Conservation (phyloP, 2,797 vertebrate genomes). For the Chelon auratus region DNA sequence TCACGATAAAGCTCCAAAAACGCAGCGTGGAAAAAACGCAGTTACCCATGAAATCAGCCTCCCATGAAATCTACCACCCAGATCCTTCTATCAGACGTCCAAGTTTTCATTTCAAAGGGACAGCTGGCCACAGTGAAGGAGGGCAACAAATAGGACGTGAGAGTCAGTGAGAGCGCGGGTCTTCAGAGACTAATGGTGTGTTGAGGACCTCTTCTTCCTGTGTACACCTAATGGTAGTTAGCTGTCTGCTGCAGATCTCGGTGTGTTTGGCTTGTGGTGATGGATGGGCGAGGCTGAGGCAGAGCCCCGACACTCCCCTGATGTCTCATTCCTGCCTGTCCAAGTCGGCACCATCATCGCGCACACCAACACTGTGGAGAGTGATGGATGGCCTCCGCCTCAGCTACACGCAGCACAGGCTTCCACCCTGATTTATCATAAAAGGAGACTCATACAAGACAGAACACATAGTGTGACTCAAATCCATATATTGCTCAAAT, state of each 20-base stretch:
- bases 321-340: conserved; percentile 73
- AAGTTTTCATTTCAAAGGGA: conserved; percentile 46
- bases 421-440: conserved; percentile 64
- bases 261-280: conserved; percentile 68
- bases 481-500: conserved; percentile 53
- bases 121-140: conserved; percentile 22
- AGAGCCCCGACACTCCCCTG: conserved; percentile 68
- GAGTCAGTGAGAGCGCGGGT: conserved; percentile 36
- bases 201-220: conserved; percentile 53
- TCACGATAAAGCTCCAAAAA: conserved; percentile 55
- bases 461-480: conserved; percentile 60
- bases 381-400: conserved; percentile 68
- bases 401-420: conserved; percentile 49
- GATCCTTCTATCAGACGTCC: conserved; percentile 40
- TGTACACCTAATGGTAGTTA: conserved; percentile 41
- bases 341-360: conserved; percentile 30
- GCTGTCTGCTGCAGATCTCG: conserved; percentile 48
- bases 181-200: conserved; percentile 29
- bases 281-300: conserved; percentile 62
- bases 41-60: conserved; percentile 68
- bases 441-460: conserved; percentile 59
- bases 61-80: conserved; percentile 73
- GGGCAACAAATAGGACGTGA: conserved; percentile 50
- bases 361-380: conserved; percentile 41
- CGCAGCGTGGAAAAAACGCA: conserved; percentile 47